Evolutionary conservation across 2,797 vertebrate species (phyloP), one percentile per base, ranked within the genome.

Genomic region (Nyctalus aviator): DNA sequence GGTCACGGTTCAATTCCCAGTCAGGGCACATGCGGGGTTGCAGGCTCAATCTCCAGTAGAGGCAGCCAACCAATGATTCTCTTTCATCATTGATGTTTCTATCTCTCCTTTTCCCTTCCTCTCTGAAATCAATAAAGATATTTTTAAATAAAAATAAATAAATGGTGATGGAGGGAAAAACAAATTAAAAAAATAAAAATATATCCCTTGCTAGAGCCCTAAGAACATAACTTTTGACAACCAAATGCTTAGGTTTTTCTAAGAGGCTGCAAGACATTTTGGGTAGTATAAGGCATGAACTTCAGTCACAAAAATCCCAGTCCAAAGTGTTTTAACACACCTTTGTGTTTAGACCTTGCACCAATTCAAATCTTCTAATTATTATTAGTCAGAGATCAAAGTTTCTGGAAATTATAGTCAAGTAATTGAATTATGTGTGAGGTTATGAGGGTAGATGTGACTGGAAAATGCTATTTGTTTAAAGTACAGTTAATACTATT

Each of bases 331-430:
- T 82, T 91, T 72, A 77, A 77, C 81, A 79, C 25, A 30, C 23
- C 77, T 79, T 41, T 84, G 35, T 44, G 48, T 41, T 68, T 83
- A 91, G 66, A 76, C 32, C 37, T 76, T 37, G 30, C 4, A 92
- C 32, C 27, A 94, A n/a, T 81, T 77, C 35, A 76, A 85, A 81
- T 53, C 59, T 59, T 81, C 44, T 59, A 15, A 23, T 72, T 13
- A 87, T 76, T 17, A 87, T 75, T 27, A 37, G n/a, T 75, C 82
- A 68, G 53, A 82, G 17, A 64, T 59, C 41, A 78, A 78, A 81
- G 48, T 68, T 84, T 90, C 82, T 92, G 18, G 37, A 62, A 94
- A 87, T 48, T 69, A 1, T 59, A 91, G 88, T 59, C 68, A 92
- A 83, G 21, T 48, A 77, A 87, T 53, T 94, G 94, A 88, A 91